These are phyloP conservation scores for Pseudococcus jackbeardsleyi DNA, from an alignment of 2,888 invertebrate genomes.

Conservation along the genomic window DNA sequence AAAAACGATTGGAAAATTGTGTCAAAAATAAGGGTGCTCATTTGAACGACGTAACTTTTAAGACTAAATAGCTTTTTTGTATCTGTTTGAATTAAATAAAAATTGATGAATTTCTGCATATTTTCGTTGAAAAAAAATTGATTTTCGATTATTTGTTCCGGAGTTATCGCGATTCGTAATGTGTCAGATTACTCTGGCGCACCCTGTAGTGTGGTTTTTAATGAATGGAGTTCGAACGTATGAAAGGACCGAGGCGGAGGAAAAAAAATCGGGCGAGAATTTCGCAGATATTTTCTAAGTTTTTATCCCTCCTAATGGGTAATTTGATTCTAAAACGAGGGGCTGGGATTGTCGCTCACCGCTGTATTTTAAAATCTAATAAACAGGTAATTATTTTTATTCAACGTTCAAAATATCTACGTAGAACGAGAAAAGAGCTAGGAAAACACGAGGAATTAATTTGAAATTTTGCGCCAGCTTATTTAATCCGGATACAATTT, in stretches of 20 bases:
- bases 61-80: too few species aligned
- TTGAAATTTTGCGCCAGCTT: neutral
- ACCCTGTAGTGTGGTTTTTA: conserved; percentile 6
- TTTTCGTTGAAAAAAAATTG: too few species aligned
- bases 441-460: neutral
- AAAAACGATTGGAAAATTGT: too few species aligned
- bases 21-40: too few species aligned
- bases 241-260: neutral
- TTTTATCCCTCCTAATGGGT: neutral
- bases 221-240: neutral
- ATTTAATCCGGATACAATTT: neutral
- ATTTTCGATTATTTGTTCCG: too few species aligned
- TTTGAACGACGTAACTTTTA: too few species aligned
- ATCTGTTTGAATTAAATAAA: too few species aligned
- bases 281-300: neutral
- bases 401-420: neutral
- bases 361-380: neutral
- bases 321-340: neutral
- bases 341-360: neutral
- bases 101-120: too few species aligned
- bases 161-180: too few species aligned
- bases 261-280: neutral
- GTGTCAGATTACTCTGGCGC: too few species aligned
- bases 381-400: neutral
- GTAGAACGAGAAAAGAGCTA: neutral